Evolutionary conservation across 1,140 invertebrate species (phyloP).

Genomic region (Nephotettix cincticeps): DNA sequence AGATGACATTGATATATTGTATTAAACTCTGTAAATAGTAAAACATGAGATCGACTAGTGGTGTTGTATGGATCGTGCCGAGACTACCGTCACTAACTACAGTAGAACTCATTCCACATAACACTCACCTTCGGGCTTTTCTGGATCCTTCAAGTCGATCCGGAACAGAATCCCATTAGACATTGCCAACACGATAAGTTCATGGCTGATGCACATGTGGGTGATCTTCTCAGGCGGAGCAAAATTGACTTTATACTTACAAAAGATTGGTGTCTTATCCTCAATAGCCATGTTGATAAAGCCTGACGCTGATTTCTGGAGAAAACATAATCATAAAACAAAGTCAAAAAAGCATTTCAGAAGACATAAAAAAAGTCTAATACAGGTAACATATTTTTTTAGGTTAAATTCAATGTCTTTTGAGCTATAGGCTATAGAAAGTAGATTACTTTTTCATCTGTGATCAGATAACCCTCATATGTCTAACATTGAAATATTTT

Average conservation of each 20-base stretch:
- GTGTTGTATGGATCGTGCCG: too few relatives aligned
- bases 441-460: not conserved
- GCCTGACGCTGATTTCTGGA: constrained; percentile 43
- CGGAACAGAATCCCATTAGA: constrained; percentile 76
- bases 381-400: not conserved
- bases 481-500: not conserved
- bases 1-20: too few relatives aligned
- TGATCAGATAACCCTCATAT: not conserved
- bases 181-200: constrained; percentile 81
- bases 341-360: not conserved
- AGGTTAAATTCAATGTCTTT: not conserved
- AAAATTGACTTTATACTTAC: constrained; percentile 74
- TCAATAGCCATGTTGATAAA: constrained; percentile 68
- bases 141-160: constrained; percentile 78
- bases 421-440: not conserved
- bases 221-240: constrained; percentile 74
- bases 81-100: too few relatives aligned
- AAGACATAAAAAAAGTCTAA: not conserved
- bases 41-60: too few relatives aligned
- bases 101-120: too few relatives aligned
- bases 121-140: constrained; percentile 72
- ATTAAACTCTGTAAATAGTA: too few relatives aligned
- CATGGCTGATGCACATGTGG: constrained; percentile 77
- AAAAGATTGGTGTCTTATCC: constrained; percentile 74
- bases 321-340: constrained; percentile 15